Percentiles rank a stretch among this genome's conserved stretches.
Evolutionary conservation across 1,140 invertebrate genomes (phyloP).

Genomic region (Caenorhabditis tropicalis): DNA sequence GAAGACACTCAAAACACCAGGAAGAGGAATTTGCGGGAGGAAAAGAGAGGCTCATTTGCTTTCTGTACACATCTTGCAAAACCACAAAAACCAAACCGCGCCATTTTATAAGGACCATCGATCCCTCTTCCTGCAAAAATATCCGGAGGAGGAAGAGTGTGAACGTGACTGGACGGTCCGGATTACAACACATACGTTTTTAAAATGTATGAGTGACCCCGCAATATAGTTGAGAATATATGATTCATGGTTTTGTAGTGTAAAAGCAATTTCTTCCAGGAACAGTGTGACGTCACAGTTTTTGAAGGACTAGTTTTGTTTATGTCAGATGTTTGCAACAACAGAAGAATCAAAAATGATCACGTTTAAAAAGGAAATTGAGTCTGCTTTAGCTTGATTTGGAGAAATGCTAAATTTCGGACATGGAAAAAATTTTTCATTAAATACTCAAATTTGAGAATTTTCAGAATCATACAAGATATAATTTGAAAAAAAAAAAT

Average conservation of each 20-base stretch:
- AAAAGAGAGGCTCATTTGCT: background rate
- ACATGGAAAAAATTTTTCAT: too few relatives aligned
- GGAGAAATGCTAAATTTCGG: too few relatives aligned
- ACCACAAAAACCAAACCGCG: background rate
- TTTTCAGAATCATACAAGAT: too few relatives aligned
- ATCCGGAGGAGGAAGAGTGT: background rate
- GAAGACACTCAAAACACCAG: background rate
- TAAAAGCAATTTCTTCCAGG: background rate
- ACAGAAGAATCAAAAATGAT: background rate
- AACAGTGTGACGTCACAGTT: background rate
- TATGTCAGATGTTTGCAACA: background rate
- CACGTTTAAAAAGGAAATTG: background rate
- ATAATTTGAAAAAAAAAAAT: too few relatives aligned
- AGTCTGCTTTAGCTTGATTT: background rate
- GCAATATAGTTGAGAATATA: background rate
- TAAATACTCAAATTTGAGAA: too few relatives aligned
- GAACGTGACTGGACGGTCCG: background rate
- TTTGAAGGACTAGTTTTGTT: background rate
- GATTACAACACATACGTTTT: background rate
- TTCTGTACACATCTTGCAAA: background rate
- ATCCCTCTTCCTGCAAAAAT: slow-evolving; percentile 25
- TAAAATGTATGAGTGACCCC: slow-evolving; percentile 22
- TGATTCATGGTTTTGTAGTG: background rate
- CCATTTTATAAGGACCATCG: background rate
- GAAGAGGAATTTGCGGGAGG: background rate